Evolutionary conservation across 1,140 invertebrate genomes (phyloP), one percentile per base, ranked within the genome.

Genomic region (Scaptomyza hsui): DNA sequence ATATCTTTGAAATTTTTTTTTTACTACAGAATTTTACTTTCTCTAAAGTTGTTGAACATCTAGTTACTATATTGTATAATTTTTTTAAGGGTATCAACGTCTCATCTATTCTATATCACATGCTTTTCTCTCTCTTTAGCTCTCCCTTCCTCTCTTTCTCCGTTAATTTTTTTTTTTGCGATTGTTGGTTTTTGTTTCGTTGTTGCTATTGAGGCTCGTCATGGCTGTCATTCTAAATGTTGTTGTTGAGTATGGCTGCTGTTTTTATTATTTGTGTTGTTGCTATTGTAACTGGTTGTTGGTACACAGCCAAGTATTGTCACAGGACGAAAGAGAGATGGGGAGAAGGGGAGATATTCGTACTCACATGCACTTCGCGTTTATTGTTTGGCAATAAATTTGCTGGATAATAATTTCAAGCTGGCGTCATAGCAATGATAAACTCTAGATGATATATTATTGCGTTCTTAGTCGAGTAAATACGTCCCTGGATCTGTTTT

Each of bases 371-470:
- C 71, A 88, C 56, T 75, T 65, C 75, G 72, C 86, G 72, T 76
- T 89, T 83, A 86, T 89, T 81, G 88, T 88, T 80, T 82, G 88
- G 78, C 76, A 89, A 89, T 89, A 89, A 89, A 89, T 89, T 89
- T 67, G 75, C 79, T 75, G 88, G 78, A 89, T 89, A 90, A 89
- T 89, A 89, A 88, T 89, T 89, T 89, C 81, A 89, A 88, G 79
- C 81, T 89, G 88, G 88, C 88, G 88, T 89, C 88, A 88, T 86
- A 89, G 88, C 88, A 89, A 89, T 89, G 88, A 89, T 89, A 89
- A 89, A 89, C 88, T 89, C 88, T 83, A 78, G 88, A 89, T 89
- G 88, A 89, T 89, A 90, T 89, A 89, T 89, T 89, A 89, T 89
- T 82, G 78, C 81, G 68, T 88, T 88, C 75, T 88, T 82, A 82